Conservation (phyloP, 2,113 vertebrate genomes). For the Aegotheles bennettii region DNA sequence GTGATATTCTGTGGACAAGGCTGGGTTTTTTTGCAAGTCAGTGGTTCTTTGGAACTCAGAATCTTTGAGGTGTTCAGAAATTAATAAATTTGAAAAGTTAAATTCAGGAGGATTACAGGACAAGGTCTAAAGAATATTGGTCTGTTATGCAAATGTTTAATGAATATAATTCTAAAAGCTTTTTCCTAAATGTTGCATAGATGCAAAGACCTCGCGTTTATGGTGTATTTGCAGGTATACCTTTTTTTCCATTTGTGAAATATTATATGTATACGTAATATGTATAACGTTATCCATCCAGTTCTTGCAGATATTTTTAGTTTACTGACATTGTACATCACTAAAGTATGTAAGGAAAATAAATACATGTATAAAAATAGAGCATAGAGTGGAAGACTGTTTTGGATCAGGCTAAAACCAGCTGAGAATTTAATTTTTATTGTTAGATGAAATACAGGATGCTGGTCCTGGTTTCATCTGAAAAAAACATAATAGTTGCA, state of each 20-base stretch:
- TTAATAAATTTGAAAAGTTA: neutral
- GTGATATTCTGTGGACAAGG: neutral
- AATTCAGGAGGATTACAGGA: neutral
- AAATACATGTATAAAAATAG: neutral
- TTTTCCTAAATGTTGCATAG: neutral
- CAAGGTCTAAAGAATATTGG: neutral
- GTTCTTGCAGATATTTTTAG: neutral
- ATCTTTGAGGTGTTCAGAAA: neutral
- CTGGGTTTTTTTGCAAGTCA: neutral
- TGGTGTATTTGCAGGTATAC: neutral
- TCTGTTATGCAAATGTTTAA: neutral
- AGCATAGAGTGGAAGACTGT: neutral
- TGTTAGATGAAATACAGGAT: neutral
- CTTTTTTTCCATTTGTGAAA: neutral
- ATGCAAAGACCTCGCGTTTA: neutral
- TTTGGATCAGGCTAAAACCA: neutral
- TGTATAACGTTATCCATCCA: neutral
- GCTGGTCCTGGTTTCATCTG: neutral
- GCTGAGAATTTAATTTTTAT: neutral
- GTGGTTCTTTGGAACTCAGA: neutral
- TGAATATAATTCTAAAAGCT: neutral
- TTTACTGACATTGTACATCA: neutral
- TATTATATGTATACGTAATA: neutral
- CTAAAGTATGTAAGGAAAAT: neutral
- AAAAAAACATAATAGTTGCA: neutral